Base-by-base conservation (phyloP, 2,888 invertebrate species). In the Aphidoletes aphidimyza region DNA sequence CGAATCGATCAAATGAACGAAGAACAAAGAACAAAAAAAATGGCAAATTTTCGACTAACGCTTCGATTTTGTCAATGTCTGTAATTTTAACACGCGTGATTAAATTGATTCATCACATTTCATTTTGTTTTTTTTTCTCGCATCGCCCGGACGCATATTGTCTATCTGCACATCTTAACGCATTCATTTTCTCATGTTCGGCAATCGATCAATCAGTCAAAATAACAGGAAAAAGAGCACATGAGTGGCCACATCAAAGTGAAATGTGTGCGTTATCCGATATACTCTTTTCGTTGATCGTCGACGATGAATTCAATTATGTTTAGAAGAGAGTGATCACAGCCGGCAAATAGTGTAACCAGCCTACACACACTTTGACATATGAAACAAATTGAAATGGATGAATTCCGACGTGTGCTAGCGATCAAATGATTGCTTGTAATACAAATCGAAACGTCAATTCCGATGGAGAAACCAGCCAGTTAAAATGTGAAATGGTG, bases 101-200 rank as follows among this genome's bases (percentile, higher is more conserved):
- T 26, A 54, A 54, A 54, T 54, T 54, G 54, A 54, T 54, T 54
- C 54, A 54, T 54, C 54, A 54, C 54, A 8, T 54, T 54, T 54
- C 54, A 22, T 47, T 47, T 19, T 54, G n/a, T 26, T 17, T 54
- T 26, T 26, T 3, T 26, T 26, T 54, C 26, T 54, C 6, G 42
- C 42, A 14, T 42, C 42, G 6, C 6, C 42, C 8, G 42, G 8
- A 42, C 42, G 42, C 42, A 14, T 42, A 14, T 42, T 42, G 8
- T 6, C 14, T 42, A 6, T 42, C 42, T 9, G 6, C 42, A 42
- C 6, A 42, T 42, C 42, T n/a, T n/a, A n/a, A n/a, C n/a, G n/a
- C n/a, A n/a, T n/a, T n/a, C n/a, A n/a, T n/a, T n/a, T n/a, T n/a
- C n/a, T n/a, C n/a, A n/a, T n/a, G n/a, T n/a, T n/a, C n/a, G n/a